phyloP scores from a whole-genome alignment of 1,140 invertebrate genomes.

The Drosophila mojavensis region DNA sequence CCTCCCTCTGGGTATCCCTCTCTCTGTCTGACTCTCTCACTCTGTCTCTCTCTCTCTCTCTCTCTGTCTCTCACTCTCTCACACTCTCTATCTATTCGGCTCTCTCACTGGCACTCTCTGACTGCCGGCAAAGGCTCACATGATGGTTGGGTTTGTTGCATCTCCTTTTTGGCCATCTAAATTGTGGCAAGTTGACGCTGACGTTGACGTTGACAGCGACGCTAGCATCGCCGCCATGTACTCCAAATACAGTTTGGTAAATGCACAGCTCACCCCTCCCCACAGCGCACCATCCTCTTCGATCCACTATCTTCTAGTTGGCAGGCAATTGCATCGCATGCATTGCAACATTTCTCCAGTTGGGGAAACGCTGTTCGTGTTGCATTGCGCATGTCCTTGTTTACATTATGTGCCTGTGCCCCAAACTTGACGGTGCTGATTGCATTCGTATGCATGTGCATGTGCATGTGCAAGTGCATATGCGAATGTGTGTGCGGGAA shows the following conservation, averaged over 20 bases:
- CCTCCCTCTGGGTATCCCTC: conserved; percentile 5
- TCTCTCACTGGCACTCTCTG: conserved; percentile 27
- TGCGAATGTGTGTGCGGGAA: conserved; percentile 37
- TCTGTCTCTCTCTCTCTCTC: conserved; percentile 2
- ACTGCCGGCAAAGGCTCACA: conserved; percentile 22
- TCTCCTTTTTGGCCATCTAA: conserved; percentile 76
- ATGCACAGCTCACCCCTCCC: conserved; percentile 21
- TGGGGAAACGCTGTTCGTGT: conserved; percentile 54
- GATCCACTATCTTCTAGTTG: conserved; percentile 78
- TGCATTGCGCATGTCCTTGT: conserved; percentile 76
- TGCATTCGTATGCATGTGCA: conserved; percentile 18
- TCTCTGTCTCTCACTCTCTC: neutral
- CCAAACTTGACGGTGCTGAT: conserved; percentile 2
- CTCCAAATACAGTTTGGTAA: conserved; percentile 52
- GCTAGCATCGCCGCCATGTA: conserved; percentile 47
- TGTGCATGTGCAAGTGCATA: conserved; percentile 20
- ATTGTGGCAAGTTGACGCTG: conserved; percentile 76
- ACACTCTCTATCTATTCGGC: conserved; percentile 8
- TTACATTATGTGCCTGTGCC: conserved; percentile 73
- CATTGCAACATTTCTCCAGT: conserved; percentile 73
- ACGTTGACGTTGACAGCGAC: conserved; percentile 60
- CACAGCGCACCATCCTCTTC: conserved; percentile 7
- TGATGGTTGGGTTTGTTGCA: conserved; percentile 40
- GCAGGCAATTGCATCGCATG: conserved; percentile 76
- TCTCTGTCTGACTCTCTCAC: conserved; percentile 12